Evolutionary conservation across 2,888 invertebrate genomes (phyloP), one percentile per base, ranked within the genome.

Genomic region (Macaria notata): DNA sequence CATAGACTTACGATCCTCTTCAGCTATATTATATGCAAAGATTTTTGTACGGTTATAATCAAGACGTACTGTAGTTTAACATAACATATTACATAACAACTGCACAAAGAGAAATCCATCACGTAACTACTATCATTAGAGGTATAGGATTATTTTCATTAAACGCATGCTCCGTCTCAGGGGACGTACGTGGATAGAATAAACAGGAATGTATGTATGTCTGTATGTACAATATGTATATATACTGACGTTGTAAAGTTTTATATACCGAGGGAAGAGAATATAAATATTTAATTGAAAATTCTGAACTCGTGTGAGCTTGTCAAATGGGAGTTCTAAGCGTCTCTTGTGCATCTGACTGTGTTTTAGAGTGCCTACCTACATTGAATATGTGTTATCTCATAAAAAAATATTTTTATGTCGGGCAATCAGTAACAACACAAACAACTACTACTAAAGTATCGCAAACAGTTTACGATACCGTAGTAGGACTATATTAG

Each of bases 101-200:
- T 9, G 9, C 49, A 47, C 52, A 62, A 61, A 61, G 29, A 66
- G 59, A 56, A 62, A 69, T 77, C 76, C 76, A 54, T 78, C 83
- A 84, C 84, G 83, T 81, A 75, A 70, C 66, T 65, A 70, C 64
- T 72, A 68, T 78, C 79, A 78, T 81, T 78, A 77, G 68, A 72
- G 65, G 66, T 73, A 62, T 78, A 72, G 76, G 76, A 84, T 83
- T 84, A 82, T 83, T 84, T 84, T 83, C 84, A 84, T 84, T 81
- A 84, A 84, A 76, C 76, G 82, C 83, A 83, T 84, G 76, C 71
- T 78, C 76, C 63, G 62, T 61, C 70, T 69, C 61, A 56, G 61
- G 62, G 65, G 71, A 64, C 68, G 65, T 68, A 82, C 83, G 83
- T 82, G 83, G 57, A 31, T 56, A 8, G 83, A 78, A 78, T 83